Conservation (phyloP, 2,888 invertebrate genomes). For the Polylopha cassiicola region DNA sequence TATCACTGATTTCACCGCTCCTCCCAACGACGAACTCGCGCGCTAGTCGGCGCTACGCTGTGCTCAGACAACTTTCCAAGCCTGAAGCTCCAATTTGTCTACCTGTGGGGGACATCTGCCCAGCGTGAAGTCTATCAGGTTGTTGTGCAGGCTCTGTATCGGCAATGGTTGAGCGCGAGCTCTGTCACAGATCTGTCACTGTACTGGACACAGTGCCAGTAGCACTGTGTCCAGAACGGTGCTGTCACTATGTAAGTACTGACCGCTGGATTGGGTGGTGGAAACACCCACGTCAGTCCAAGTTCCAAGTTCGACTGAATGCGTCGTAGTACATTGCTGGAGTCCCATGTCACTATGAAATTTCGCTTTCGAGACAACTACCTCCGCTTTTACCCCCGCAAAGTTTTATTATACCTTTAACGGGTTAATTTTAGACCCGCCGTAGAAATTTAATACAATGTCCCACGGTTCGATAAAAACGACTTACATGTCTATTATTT, state of each 20-base stretch:
- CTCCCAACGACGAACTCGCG: too few relatives aligned
- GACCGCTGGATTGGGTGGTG: conserved; percentile 25
- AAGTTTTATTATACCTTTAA: too few relatives aligned
- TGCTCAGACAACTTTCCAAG: conserved; percentile 1
- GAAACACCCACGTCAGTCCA: conserved; percentile 27
- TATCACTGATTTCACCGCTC: too few relatives aligned
- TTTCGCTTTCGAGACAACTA: too few relatives aligned
- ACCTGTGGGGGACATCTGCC: neutral
- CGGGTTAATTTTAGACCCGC: too few relatives aligned
- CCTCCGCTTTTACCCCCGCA: too few relatives aligned
- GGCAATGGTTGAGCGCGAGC: conserved; percentile 18
- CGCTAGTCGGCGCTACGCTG: too few relatives aligned
- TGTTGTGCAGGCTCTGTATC: neutral
- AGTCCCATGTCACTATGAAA: conserved; percentile 16
- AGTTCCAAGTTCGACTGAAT: conserved; percentile 25
- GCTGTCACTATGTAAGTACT: conserved; percentile 25
- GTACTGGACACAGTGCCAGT: too few relatives aligned
- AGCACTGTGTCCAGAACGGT: conserved; percentile 25
- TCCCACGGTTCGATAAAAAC: too few relatives aligned
- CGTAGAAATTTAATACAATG: too few relatives aligned
- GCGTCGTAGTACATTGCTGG: conserved; percentile 22
- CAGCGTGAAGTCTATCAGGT: neutral
- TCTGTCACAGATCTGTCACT: conserved; percentile 23
- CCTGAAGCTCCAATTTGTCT: neutral
- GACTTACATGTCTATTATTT: too few relatives aligned